Percentiles rank a stretch among this genome's conserved stretches.
phyloP scores from a whole-genome alignment of 2,113 vertebrate species.

The Fulmarus glacialis region DNA sequence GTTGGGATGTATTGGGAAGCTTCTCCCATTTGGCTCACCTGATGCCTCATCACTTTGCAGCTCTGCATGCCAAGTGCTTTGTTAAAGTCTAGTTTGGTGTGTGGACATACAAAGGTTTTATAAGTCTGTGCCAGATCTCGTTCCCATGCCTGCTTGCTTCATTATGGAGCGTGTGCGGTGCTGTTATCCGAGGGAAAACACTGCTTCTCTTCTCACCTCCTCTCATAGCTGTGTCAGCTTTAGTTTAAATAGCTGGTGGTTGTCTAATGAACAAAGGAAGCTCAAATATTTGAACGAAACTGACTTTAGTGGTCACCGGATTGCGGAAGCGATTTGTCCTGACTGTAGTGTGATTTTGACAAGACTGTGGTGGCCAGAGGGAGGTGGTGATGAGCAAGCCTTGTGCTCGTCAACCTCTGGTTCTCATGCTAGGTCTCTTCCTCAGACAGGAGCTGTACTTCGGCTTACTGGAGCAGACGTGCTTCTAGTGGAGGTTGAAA shows the following conservation, averaged over 20 bases:
- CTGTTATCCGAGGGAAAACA: neutral
- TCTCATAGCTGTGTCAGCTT: neutral
- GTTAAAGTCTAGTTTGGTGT: neutral
- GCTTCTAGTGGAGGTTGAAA: neutral
- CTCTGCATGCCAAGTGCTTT: neutral
- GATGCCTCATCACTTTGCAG: neutral
- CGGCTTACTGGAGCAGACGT: neutral
- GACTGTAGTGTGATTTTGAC: neutral
- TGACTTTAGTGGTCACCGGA: neutral
- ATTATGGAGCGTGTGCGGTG: accelerated
- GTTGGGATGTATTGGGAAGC: neutral
- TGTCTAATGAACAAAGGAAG: neutral
- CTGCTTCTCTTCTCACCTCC: neutral
- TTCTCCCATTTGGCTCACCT: neutral
- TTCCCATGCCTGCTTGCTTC: neutral
- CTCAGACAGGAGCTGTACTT: neutral
- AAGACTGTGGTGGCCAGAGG: neutral
- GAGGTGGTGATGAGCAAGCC: neutral
- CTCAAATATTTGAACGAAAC: neutral
- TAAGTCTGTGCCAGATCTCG: neutral
- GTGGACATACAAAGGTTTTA: neutral
- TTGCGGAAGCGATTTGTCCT: neutral
- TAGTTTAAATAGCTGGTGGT: neutral
- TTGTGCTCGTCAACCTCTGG: neutral
- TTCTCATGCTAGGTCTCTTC: neutral